These are phyloP conservation scores for Bergia sp. DNA, from an alignment of 92 coral and sea anemone genomes.

Conservation along the genomic window DNA sequence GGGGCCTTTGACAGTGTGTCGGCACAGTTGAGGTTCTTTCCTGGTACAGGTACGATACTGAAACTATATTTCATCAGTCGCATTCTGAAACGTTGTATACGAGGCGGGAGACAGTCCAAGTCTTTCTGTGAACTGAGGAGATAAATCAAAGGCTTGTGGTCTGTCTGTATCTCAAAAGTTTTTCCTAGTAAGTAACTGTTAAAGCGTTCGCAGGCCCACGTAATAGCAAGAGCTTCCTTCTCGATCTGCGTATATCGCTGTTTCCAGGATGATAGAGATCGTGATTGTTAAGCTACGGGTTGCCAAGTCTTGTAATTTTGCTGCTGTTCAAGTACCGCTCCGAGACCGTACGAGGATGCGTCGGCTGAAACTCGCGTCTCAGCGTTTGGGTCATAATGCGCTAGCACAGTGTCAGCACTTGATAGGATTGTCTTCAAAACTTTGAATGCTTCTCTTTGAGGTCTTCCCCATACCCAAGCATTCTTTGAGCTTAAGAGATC, in stretches of 20 bases:
- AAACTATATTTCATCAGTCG: conserved; percentile 37
- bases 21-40: conserved; percentile 35
- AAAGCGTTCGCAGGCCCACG: conserved; percentile 58
- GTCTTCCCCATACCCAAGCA: neutral
- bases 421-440: conserved; percentile 36
- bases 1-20: conserved; percentile 55
- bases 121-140: conserved; percentile 42
- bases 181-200: conserved; percentile 45
- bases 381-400: conserved; percentile 25
- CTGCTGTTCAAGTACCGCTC: conserved; percentile 13
- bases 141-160: conserved; percentile 54
- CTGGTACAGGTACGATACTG: conserved; percentile 35
- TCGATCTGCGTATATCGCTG: conserved; percentile 50
- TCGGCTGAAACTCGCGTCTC: conserved; percentile 45
- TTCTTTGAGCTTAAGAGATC: neutral
- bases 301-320: conserved; percentile 26
- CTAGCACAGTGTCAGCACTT: conserved; percentile 35
- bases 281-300: conserved; percentile 40
- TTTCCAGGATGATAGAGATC: conserved; percentile 20
- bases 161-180: conserved; percentile 27
- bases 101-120: conserved; percentile 47
- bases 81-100: conserved; percentile 39
- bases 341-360: conserved; percentile 35
- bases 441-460: conserved; percentile 3
- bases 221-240: conserved; percentile 43